A percentile compares a stretch with the other conserved stretches of the same genome.
phyloP scores from a whole-genome alignment of 92 coral and sea anemone species.

The Epizoanthus fatuus region DNA sequence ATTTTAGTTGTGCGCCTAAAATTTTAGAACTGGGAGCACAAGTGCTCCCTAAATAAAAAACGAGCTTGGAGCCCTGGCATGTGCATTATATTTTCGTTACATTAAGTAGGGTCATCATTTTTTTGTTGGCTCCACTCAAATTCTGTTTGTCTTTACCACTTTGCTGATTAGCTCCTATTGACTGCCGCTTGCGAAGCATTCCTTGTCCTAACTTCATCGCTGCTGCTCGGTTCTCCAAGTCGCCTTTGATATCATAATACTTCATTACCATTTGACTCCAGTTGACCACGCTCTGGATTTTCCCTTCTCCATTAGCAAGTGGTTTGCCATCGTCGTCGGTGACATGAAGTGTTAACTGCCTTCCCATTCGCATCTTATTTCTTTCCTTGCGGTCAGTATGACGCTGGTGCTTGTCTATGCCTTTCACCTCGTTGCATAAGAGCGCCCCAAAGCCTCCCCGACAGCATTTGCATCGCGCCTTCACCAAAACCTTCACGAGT shows the following conservation, averaged over 20 bases:
- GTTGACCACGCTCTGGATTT: conserved; percentile 84
- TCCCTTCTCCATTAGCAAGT: conserved; percentile 26
- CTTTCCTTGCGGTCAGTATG: not conserved
- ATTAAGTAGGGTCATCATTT: conserved; percentile 9
- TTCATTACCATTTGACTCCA: conserved; percentile 83
- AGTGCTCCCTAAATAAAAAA: too few species aligned
- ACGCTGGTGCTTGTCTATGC: not conserved
- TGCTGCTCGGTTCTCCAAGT: conserved; percentile 7
- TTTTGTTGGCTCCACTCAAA: not conserved
- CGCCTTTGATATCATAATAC: conserved; percentile 82
- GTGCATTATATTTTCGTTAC: not conserved
- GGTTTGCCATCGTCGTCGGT: conserved; percentile 33
- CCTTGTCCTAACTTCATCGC: not conserved
- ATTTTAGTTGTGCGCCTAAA: too few species aligned
- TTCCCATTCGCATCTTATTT: not conserved
- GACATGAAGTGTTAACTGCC: conserved; percentile 15
- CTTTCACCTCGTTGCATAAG: conserved; percentile 58
- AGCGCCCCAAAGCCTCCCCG: conserved; percentile 67
- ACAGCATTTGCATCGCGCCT: conserved; percentile 84
- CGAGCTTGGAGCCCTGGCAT: too few species aligned
- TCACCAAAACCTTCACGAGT: conserved; percentile 63
- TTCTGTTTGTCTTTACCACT: not conserved
- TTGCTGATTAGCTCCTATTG: not conserved
- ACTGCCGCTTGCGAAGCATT: conserved; percentile 5
- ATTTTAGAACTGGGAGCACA: too few species aligned